Conservation (phyloP, 2,888 invertebrate genomes). For the Dryococelus australis region DNA sequence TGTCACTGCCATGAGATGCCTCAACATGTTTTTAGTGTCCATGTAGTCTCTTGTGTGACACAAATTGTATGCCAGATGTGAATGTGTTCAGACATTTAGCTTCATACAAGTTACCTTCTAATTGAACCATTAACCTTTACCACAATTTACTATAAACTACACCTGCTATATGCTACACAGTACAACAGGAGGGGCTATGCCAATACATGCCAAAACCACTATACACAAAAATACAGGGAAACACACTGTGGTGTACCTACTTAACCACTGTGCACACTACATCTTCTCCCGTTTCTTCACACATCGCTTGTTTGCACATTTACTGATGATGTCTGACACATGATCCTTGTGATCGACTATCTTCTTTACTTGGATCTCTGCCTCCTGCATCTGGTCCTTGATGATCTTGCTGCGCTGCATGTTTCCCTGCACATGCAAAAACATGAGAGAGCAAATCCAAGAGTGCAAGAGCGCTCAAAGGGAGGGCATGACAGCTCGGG, state of each 20-base stretch:
- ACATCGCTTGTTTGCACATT: slow-evolving; percentile 90
- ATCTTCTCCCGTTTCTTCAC: slow-evolving; percentile 85
- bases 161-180: too few relatives aligned
- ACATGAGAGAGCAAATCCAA: slow-evolving; percentile 44
- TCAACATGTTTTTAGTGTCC: too few relatives aligned
- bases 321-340: slow-evolving; percentile 87
- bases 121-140: too few relatives aligned
- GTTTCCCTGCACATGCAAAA: slow-evolving; percentile 74
- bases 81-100: too few relatives aligned
- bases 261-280: slow-evolving; percentile 34
- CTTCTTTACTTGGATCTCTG: slow-evolving; percentile 85
- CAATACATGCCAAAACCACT: too few relatives aligned
- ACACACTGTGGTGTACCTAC: slow-evolving; percentile 9
- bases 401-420: slow-evolving; percentile 94
- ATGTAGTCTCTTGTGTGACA: too few relatives aligned
- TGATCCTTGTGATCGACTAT: slow-evolving; percentile 91
- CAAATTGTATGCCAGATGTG: too few relatives aligned
- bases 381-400: slow-evolving; percentile 89
- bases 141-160: too few relatives aligned
- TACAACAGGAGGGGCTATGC: too few relatives aligned
- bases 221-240: too few relatives aligned
- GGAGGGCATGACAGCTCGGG: background rate
- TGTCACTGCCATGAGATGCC: too few relatives aligned
- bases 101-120: too few relatives aligned
- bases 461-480: background rate